A percentile compares a stretch with the other conserved stretches of the same genome.
phyloP scores from a whole-genome alignment of 2,797 vertebrate species.

The Falco concolor region DNA sequence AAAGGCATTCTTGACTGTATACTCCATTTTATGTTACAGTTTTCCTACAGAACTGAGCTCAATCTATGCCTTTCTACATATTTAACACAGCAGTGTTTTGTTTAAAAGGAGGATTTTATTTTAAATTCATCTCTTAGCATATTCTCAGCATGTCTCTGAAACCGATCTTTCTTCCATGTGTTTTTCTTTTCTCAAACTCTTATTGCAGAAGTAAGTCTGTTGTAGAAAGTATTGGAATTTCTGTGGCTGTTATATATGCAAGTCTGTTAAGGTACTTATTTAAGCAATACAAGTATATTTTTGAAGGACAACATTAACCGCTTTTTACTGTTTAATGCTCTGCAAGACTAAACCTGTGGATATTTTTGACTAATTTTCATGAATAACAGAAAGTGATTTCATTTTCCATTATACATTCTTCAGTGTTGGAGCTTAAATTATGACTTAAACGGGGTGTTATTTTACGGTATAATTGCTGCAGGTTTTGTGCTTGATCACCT shows the following conservation, averaged over 20 bases:
- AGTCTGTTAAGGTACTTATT: not conserved
- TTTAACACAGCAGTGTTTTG: not conserved
- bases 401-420: not conserved
- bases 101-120: not conserved
- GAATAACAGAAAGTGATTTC: not conserved
- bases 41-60: not conserved
- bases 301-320: not conserved
- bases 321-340: not conserved
- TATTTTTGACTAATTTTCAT: not conserved
- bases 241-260: not conserved
- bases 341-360: not conserved
- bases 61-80: not conserved
- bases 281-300: not conserved
- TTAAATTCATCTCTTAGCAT: not conserved
- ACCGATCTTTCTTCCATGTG: not conserved
- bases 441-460: not conserved
- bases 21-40: not conserved
- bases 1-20: not conserved
- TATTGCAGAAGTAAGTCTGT: not conserved
- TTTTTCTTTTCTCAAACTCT: not conserved
- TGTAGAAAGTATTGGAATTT: not conserved
- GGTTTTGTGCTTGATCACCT: constrained; percentile 80
- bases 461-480: constrained; percentile 40
- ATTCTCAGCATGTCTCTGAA: not conserved
- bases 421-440: not conserved